Conservation (phyloP, 2,888 invertebrate genomes). For the Patella depressa region DNA sequence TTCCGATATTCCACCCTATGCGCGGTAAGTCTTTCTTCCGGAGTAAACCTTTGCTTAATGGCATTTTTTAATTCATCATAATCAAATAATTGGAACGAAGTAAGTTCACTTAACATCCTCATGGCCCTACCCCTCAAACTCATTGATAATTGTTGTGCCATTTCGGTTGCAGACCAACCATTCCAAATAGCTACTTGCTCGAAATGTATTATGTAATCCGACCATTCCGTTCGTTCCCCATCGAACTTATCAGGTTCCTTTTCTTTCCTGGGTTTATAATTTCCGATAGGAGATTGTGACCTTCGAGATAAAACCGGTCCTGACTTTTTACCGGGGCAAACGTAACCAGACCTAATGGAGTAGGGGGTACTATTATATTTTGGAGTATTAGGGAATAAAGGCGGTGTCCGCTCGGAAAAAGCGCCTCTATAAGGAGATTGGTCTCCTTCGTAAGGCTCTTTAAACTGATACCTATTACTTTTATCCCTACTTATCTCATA, state of each 20-base stretch:
- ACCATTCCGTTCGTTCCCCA: constrained; percentile 33
- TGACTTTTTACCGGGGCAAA: no score
- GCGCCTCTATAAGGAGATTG: no score
- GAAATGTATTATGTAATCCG: constrained; percentile 42
- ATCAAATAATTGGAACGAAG: background rate
- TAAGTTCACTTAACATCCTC: constrained; percentile 11
- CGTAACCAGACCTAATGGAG: no score
- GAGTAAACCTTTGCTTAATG: constrained; percentile 8
- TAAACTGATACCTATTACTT: no score
- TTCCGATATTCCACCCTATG: background rate
- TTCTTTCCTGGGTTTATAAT: constrained; percentile 22
- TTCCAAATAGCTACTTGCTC: constrained; percentile 40
- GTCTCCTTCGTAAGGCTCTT: no score
- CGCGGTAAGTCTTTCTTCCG: background rate
- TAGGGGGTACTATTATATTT: no score
- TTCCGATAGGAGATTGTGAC: no score
- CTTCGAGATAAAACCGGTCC: no score
- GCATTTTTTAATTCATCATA: constrained; percentile 8
- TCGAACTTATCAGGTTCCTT: constrained; percentile 41
- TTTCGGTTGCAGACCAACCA: constrained; percentile 28
- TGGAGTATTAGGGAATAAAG: no score
- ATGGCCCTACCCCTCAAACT: constrained; percentile 17
- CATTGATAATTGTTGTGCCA: constrained; percentile 23
- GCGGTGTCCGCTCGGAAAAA: no score
- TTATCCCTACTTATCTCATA: no score